phyloP scores from a whole-genome alignment of 2,113 vertebrate genomes.

The Eupsittula cactorum region DNA sequence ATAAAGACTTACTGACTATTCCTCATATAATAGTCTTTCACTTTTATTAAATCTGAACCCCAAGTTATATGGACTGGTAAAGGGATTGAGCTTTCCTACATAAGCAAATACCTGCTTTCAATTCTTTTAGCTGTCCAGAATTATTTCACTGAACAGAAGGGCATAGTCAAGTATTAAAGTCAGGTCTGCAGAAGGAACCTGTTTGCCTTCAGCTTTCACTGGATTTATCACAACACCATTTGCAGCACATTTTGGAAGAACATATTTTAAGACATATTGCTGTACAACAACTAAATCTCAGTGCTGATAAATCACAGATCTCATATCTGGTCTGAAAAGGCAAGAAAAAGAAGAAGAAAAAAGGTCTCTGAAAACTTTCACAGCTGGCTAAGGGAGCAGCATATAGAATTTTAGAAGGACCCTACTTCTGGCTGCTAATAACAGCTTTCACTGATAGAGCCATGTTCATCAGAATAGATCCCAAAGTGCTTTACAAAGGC shows the following conservation, averaged over 20 bases:
- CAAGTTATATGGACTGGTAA: neutral
- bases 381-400: neutral
- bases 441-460: neutral
- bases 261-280: slow-evolving; percentile 66
- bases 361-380: neutral
- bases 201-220: slow-evolving; percentile 32
- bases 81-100: neutral
- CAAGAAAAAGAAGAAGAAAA: neutral
- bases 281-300: slow-evolving; percentile 39
- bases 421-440: neutral
- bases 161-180: slow-evolving; percentile 29
- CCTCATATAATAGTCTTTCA: neutral
- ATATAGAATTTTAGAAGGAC: neutral
- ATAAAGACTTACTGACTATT: neutral
- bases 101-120: neutral
- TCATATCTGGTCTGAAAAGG: slow-evolving; percentile 20
- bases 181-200: neutral
- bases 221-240: slow-evolving; percentile 50
- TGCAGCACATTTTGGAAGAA: slow-evolving; percentile 52
- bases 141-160: neutral
- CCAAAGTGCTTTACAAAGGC: neutral
- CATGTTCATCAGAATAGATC: neutral
- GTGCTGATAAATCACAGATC: slow-evolving; percentile 49
- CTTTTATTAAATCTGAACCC: neutral
- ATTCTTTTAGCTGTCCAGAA: neutral